phyloP scores from a whole-genome alignment of 2,888 invertebrate species.

The Hyposoter dolosus region DNA sequence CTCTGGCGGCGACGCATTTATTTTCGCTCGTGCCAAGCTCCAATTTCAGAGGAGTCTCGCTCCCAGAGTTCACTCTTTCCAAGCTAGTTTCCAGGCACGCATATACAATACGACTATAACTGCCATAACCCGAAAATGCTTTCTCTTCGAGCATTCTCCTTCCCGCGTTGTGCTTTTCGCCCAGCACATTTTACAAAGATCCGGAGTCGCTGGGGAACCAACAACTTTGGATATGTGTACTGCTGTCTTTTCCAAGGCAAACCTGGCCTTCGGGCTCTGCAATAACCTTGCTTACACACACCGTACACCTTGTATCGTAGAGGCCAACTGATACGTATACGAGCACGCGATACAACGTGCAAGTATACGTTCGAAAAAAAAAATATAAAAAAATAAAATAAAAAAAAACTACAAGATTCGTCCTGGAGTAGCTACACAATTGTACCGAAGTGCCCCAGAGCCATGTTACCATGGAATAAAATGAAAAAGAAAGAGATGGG shows the following conservation, averaged over 20 bases:
- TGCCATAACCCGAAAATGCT: slow-evolving; percentile 27
- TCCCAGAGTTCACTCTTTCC: slow-evolving; percentile 10
- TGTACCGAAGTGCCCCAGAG: slow-evolving; percentile 14
- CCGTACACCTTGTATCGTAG: slow-evolving; percentile 13
- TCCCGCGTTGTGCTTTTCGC: neutral
- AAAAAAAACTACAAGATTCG: slow-evolving; percentile 29
- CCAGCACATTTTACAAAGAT: neutral
- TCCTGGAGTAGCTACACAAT: slow-evolving; percentile 23
- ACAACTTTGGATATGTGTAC: slow-evolving; percentile 15
- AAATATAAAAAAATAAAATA: slow-evolving; percentile 9
- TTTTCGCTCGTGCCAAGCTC: slow-evolving; percentile 31
- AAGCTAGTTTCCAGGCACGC: neutral
- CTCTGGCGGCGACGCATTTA: slow-evolving; percentile 53
- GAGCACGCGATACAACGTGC: neutral
- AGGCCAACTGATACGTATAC: neutral
- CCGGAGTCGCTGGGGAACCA: neutral
- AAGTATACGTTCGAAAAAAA: slow-evolving; percentile 7
- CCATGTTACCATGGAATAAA: neutral
- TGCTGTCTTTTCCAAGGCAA: neutral
- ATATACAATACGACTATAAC: slow-evolving; percentile 11
- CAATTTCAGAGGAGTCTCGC: slow-evolving; percentile 10
- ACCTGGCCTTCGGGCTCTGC: slow-evolving; percentile 45
- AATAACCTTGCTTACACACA: slow-evolving; percentile 43
- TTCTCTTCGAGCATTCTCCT: slow-evolving; percentile 30
- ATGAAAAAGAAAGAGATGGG: neutral